Evolutionary conservation across 2,888 invertebrate species (phyloP).

Genomic region (Folsomia manolachei): DNA sequence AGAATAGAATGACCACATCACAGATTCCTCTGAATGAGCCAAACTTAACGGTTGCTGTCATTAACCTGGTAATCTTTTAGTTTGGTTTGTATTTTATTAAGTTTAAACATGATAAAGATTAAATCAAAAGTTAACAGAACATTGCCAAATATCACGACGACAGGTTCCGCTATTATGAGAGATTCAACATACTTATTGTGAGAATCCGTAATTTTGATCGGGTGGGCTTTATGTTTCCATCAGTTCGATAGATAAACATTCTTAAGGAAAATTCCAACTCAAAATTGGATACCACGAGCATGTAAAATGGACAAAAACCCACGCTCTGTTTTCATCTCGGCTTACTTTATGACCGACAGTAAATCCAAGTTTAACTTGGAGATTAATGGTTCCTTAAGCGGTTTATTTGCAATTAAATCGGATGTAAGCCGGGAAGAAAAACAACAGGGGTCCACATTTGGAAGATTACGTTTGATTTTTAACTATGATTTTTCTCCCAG

Average conservation of each 20-base stretch:
- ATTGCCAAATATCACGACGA: not conserved
- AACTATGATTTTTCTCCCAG: not conserved
- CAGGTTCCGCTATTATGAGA: not conserved
- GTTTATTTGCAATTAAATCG: constrained; percentile 8
- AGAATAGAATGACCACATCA: not conserved
- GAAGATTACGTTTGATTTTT: not conserved
- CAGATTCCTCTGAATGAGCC: not conserved
- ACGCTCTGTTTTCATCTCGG: too few relatives aligned
- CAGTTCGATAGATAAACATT: not conserved
- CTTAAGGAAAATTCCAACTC: not conserved
- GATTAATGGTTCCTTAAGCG: not conserved
- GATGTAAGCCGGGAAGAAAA: not conserved
- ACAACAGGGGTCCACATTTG: constrained; percentile 6
- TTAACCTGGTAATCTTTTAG: too few relatives aligned
- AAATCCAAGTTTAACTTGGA: not conserved
- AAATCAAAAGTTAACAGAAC: not conserved
- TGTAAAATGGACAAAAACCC: not conserved
- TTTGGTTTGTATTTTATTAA: too few relatives aligned
- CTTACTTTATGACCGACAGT: not conserved
- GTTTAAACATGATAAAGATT: not conserved
- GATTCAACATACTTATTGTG: not conserved
- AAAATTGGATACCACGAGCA: not conserved
- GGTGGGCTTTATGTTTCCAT: not conserved
- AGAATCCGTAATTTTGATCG: not conserved
- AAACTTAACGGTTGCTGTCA: too few relatives aligned